phyloP scores from a whole-genome alignment of 1,140 invertebrate species.

The Bombus haemorrhoidalis region DNA sequence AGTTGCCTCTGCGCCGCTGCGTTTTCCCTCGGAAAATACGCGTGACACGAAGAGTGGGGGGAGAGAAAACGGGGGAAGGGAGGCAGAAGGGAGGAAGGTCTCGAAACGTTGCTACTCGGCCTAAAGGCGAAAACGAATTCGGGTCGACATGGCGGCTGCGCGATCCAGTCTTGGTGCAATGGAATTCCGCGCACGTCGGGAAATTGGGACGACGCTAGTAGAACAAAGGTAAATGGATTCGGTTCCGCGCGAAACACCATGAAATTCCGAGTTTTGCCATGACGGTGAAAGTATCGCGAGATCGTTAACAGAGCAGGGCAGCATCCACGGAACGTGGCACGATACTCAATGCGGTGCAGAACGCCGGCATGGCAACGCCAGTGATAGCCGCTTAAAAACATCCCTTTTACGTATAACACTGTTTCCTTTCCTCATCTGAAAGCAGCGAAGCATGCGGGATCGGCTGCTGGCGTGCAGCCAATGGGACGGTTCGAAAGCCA shows the following conservation, averaged over 20 bases:
- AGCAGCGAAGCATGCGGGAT: constrained; percentile 17
- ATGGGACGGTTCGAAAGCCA: constrained; percentile 21
- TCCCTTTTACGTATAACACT: constrained; percentile 19
- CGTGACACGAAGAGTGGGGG: neutral
- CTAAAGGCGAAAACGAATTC: constrained; percentile 53
- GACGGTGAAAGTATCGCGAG: neutral
- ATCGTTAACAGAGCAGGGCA: neutral
- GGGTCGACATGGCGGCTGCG: constrained; percentile 59
- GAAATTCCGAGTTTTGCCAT: neutral
- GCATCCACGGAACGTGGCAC: neutral
- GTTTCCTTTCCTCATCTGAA: constrained; percentile 21
- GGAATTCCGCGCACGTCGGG: constrained; percentile 46
- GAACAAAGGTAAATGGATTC: constrained; percentile 32
- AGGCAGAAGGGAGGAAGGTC: neutral
- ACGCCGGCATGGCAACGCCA: neutral
- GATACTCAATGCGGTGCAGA: neutral
- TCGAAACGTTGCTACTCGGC: constrained; percentile 45
- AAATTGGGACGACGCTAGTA: constrained; percentile 49
- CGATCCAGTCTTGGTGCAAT: constrained; percentile 14
- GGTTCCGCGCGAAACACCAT: neutral
- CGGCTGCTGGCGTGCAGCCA: constrained; percentile 46
- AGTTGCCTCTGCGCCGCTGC: neutral
- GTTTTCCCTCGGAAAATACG: constrained; percentile 22
- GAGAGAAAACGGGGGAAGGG: fast-evolving
- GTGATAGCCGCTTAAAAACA: constrained; percentile 6